phyloP scores from a whole-genome alignment of 2,113 vertebrate species.

The Naja naja region DNA sequence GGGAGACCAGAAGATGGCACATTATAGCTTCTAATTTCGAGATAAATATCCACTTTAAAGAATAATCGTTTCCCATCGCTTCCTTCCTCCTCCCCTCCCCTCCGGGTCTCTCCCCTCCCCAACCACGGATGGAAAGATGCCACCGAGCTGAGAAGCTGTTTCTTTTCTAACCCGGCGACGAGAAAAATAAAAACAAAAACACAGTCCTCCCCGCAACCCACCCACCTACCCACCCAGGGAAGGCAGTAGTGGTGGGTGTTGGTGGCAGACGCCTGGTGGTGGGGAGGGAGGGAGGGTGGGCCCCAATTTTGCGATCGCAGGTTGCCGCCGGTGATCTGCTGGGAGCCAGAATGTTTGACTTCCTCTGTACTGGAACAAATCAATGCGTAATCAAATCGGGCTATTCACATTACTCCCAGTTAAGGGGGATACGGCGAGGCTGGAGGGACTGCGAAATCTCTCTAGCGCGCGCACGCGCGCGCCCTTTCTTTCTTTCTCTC shows the following conservation, averaged over 20 bases:
- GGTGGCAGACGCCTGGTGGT: background rate
- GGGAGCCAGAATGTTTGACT: background rate
- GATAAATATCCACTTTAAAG: background rate
- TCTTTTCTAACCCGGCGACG: background rate
- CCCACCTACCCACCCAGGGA: background rate
- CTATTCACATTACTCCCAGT: background rate
- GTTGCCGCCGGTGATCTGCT: background rate
- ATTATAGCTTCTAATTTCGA: slow-evolving; percentile 5
- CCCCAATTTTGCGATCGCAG: background rate
- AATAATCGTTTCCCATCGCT: background rate
- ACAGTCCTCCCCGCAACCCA: background rate
- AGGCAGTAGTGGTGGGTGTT: background rate
- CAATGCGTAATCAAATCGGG: background rate
- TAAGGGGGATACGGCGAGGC: background rate
- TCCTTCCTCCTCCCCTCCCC: too few species aligned
- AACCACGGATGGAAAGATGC: background rate
- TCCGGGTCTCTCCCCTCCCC: background rate
- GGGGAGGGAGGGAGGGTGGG: background rate
- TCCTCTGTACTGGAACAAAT: background rate
- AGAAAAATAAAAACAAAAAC: background rate
- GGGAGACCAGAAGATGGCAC: slow-evolving; percentile 39
- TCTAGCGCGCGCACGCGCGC: too few species aligned
- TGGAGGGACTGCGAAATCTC: background rate
- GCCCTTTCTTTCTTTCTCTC: background rate
- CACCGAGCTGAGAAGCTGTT: background rate